A percentile compares a stretch with the other conserved stretches of the same genome.
Conservation (phyloP, 2,797 vertebrate species). For the Thunnus albacares region DNA sequence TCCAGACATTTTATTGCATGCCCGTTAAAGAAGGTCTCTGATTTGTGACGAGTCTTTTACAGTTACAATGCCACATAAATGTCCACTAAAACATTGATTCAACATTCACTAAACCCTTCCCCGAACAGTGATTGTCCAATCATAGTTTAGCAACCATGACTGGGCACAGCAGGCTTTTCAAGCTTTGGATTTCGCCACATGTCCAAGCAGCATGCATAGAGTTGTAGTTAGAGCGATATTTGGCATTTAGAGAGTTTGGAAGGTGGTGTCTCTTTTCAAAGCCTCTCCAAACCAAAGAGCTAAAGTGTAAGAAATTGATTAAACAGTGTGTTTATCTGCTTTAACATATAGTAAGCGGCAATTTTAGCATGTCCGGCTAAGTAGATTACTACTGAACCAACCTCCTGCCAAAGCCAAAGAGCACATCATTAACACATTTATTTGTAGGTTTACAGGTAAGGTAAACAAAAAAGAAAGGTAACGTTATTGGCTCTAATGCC, state of each 20-base stretch:
- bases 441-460: not conserved
- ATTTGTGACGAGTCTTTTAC: constrained; percentile 27
- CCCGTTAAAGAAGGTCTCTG: constrained; percentile 32
- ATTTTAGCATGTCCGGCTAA: constrained; percentile 9
- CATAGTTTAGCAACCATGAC: not conserved
- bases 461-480: not conserved
- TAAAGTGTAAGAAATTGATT: not conserved
- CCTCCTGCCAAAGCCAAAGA: not conserved
- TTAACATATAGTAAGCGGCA: not conserved
- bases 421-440: not conserved
- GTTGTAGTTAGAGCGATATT: not conserved
- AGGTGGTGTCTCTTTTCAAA: not conserved
- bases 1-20: constrained; percentile 17
- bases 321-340: not conserved
- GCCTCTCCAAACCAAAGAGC: not conserved
- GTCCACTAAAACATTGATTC: constrained; percentile 4
- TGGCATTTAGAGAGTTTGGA: not conserved
- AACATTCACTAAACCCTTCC: not conserved
- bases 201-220: not conserved
- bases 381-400: not conserved
- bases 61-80: constrained; percentile 29
- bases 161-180: not conserved
- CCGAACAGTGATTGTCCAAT: not conserved
- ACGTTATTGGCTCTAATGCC: no score
- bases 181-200: not conserved